A percentile compares a stretch with the other conserved stretches of the same genome.
These are phyloP conservation scores for Rhynchomys soricoides DNA, from an alignment of 2,113 vertebrate genomes.

Conservation along the genomic window DNA sequence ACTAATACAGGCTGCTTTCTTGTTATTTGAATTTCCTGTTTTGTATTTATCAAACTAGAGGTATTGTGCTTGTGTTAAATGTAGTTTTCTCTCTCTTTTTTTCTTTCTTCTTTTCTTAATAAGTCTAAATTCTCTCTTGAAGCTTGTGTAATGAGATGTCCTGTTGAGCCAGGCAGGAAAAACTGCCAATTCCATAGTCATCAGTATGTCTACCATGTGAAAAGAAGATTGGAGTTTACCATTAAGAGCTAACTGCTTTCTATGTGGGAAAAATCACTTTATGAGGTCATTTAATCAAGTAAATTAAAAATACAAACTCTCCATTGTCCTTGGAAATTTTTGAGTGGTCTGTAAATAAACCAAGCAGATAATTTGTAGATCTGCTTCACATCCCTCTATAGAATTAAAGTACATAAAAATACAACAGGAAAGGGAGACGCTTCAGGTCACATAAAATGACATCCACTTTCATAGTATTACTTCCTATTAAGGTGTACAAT, in stretches of 20 bases:
- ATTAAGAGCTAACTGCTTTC: slow-evolving; percentile 60
- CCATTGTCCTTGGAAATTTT: slow-evolving; percentile 56
- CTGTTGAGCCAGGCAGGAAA: slow-evolving; percentile 49
- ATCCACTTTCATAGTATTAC: background rate
- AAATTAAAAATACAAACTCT: slow-evolving; percentile 52
- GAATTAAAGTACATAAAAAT: slow-evolving; percentile 2
- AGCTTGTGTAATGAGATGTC: slow-evolving; percentile 66
- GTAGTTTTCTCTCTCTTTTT: background rate
- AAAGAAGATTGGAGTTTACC: slow-evolving; percentile 67
- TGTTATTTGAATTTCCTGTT: slow-evolving; percentile 16
- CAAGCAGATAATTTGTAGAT: slow-evolving; percentile 29
- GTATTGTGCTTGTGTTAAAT: slow-evolving; percentile 26
- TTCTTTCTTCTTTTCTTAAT: background rate
- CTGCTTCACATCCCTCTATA: background rate
- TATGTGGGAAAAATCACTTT: slow-evolving; percentile 35
- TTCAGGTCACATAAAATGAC: background rate
- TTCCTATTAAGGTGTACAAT: background rate
- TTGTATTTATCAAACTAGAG: slow-evolving; percentile 17
- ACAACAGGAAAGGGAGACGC: background rate
- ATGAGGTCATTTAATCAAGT: slow-evolving; percentile 60
- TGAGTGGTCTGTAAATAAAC: slow-evolving; percentile 51
- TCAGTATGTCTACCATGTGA: slow-evolving; percentile 59
- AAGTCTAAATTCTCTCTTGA: slow-evolving; percentile 56
- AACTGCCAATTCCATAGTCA: slow-evolving; percentile 68
- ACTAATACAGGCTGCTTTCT: background rate